Base-by-base conservation (phyloP, 2,888 invertebrate species). In the Machimus rusticus region DNA sequence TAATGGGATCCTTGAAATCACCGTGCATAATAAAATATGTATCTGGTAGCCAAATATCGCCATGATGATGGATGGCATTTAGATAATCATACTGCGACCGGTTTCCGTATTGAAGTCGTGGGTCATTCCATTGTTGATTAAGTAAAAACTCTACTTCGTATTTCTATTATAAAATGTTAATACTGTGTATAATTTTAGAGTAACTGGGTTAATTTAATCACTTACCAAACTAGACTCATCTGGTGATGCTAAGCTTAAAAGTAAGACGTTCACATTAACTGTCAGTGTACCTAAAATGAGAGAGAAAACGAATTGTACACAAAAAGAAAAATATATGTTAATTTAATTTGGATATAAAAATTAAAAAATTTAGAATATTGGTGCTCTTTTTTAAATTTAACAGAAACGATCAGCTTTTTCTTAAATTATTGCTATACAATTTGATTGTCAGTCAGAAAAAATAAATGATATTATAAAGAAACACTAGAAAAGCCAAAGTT, bases 21-120 rank as follows among this genome's bases (percentile, higher is more conserved):
- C 98, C 98, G 93, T 98, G 98, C 96, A 98, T 98, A 93, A 98
- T 98, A 94, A 98, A 98, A 93, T 98, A 98, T 88, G 98, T 98
- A 94, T 98, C 98, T 89, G 98, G 98, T 91, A 98, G 94, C 98
- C 98, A 98, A 92, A 98, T 96, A 92, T 97, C 96, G 92, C 97
- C 96, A 94, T 97, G 96, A 93, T 98, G 98, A 93, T 98, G 98
- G 91, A 98, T 96, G 89, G 97, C 98, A 93, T 98, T 98, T 91
- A 98, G 94, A 93, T 95, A 98, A 91, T 96, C 96, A 94, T 96
- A 97, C 91, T 95, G 95, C 90, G 97, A 97, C 93, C 96, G 96
- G 93, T 98, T 98, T 91, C 96, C 96, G 94, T 98, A 98, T 90
- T 96, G 95, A 90, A 98, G 94, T 89, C 98, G 95, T 74, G 97